phyloP scores from a whole-genome alignment of 2,888 invertebrate species.

The Mamestra brassicae region DNA sequence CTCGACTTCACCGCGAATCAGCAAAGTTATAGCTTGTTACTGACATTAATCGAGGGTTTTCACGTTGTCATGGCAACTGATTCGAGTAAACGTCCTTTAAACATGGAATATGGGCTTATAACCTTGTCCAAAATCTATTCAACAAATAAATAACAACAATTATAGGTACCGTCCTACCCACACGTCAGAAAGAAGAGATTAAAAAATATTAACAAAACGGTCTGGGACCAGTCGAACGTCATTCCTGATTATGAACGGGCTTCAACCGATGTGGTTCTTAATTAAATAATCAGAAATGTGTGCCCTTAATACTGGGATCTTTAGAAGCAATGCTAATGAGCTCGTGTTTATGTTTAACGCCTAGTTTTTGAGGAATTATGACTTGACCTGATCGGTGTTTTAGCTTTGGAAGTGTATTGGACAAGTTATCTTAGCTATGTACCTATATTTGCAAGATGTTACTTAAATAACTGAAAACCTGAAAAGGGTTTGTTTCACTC shows the following conservation, averaged over 20 bases:
- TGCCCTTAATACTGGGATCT: slow-evolving; percentile 62
- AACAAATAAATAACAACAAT: slow-evolving; percentile 57
- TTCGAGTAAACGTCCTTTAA: neutral
- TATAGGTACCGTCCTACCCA: slow-evolving; percentile 27
- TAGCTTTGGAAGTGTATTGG: too few species aligned
- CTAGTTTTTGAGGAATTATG: slow-evolving; percentile 27
- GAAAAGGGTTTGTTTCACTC: too few species aligned
- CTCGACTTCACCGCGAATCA: too few species aligned
- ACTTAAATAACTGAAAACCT: neutral
- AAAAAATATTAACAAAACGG: slow-evolving; percentile 78
- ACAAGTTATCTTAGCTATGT: too few species aligned
- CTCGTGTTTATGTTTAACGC: slow-evolving; percentile 41
- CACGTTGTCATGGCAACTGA: neutral
- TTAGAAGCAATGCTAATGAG: slow-evolving; percentile 66
- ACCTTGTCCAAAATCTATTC: slow-evolving; percentile 29
- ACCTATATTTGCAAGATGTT: too few species aligned
- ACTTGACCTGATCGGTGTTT: neutral
- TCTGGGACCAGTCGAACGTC: slow-evolving; percentile 77
- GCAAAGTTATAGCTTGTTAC: too few species aligned
- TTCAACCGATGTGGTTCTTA: slow-evolving; percentile 77
- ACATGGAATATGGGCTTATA: neutral
- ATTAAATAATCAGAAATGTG: slow-evolving; percentile 83
- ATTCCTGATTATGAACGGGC: slow-evolving; percentile 87
- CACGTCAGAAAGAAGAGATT: slow-evolving; percentile 81
- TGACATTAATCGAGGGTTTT: too few species aligned